phyloP scores from a whole-genome alignment of 1,140 invertebrate species.

The Polypedilum pembai region DNA sequence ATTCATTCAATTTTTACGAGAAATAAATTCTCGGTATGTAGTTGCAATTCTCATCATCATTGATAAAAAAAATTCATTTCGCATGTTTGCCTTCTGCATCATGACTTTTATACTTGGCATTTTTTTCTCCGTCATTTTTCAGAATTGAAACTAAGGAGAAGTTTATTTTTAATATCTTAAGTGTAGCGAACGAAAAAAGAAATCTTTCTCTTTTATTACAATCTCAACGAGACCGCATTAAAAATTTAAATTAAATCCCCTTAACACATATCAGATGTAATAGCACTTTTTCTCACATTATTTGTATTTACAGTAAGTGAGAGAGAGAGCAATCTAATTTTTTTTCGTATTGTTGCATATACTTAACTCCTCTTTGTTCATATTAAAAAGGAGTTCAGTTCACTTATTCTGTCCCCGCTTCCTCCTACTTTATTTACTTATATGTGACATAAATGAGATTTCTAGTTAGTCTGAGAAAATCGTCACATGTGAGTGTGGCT shows the following conservation, averaged over 20 bases:
- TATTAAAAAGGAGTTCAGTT: too few relatives aligned
- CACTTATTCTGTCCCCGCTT: too few relatives aligned
- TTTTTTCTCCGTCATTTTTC: neutral
- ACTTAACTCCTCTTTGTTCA: neutral
- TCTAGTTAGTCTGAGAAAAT: constrained; percentile 17
- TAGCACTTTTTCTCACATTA: constrained; percentile 7
- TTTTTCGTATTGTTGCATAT: neutral
- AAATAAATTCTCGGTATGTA: neutral
- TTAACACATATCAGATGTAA: neutral
- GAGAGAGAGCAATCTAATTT: neutral
- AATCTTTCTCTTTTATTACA: neutral
- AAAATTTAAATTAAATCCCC: constrained; percentile 19
- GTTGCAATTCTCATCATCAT: constrained; percentile 5
- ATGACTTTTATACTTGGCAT: neutral
- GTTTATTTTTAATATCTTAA: neutral
- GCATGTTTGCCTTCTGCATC: constrained; percentile 2
- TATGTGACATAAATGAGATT: neutral
- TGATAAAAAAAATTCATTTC: constrained; percentile 21
- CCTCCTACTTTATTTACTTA: too few relatives aligned
- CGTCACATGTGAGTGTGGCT: neutral
- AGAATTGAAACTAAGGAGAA: neutral
- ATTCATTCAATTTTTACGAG: neutral
- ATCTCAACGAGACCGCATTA: neutral
- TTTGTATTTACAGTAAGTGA: constrained; percentile 19
- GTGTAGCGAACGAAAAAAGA: neutral